Conservation (phyloP, 2,797 vertebrate genomes). For the Lycodopsis pacificus region DNA sequence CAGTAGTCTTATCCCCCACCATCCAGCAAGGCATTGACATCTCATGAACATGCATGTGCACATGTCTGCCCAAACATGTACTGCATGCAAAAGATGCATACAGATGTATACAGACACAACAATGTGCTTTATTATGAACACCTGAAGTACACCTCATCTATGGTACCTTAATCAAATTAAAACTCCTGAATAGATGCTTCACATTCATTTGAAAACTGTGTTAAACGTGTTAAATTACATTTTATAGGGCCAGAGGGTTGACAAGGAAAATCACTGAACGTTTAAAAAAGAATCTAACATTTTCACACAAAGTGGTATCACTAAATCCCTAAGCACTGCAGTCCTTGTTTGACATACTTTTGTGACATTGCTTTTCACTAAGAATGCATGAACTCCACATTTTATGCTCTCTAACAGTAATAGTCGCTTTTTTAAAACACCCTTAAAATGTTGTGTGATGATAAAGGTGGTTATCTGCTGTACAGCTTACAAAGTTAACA, state of each 20-base stretch:
- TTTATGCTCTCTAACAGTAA: background rate
- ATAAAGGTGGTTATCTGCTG: background rate
- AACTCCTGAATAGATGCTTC: background rate
- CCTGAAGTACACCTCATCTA: background rate
- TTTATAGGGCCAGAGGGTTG: background rate
- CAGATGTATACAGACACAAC: too few relatives aligned
- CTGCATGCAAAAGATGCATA: background rate
- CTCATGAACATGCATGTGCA: constrained; percentile 28
- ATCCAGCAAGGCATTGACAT: background rate
- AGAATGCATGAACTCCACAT: background rate
- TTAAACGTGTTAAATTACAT: background rate
- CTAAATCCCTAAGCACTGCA: background rate
- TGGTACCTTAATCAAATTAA: background rate
- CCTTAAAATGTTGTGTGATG: background rate
- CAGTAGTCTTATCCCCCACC: background rate
- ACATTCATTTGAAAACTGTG: background rate
- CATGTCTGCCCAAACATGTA: background rate
- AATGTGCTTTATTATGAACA: background rate
- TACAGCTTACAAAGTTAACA: background rate
- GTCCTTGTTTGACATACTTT: background rate
- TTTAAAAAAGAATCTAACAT: background rate
- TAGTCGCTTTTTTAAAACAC: background rate
- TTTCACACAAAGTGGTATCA: background rate
- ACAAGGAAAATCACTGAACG: background rate
- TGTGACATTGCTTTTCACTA: background rate